Conservation (phyloP, 2,797 vertebrate species). For the Semaprochilodus insignis region DNA sequence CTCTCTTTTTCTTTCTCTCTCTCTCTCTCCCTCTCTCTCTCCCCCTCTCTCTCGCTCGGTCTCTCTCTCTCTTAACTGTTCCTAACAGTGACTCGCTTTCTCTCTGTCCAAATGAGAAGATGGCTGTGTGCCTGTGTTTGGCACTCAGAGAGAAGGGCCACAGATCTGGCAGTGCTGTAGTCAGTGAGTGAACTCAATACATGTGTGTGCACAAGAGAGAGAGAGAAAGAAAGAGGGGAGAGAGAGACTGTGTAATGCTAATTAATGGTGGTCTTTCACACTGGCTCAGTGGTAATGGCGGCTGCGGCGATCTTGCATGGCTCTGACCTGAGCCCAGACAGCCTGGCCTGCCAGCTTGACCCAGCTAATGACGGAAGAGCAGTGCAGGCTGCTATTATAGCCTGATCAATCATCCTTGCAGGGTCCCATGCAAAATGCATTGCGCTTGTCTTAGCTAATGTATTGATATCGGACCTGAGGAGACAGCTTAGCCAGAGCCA, state of each 20-base stretch:
- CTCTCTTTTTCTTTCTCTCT: constrained; percentile 46
- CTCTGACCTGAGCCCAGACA: constrained; percentile 51
- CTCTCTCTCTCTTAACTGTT: constrained; percentile 45
- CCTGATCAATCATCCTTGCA: constrained; percentile 72
- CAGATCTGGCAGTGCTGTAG: constrained; percentile 53
- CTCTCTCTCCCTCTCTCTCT: constrained; percentile 33
- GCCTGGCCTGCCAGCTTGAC: constrained; percentile 73
- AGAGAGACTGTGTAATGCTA: constrained; percentile 55
- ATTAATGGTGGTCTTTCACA: constrained; percentile 62
- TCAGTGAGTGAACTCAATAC: constrained; percentile 53
- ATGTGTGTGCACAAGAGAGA: constrained; percentile 23
- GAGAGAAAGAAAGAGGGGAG: constrained; percentile 18
- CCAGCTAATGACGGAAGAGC: constrained; percentile 59
- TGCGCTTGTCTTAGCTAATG: constrained; percentile 79
- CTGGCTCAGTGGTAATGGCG: constrained; percentile 52
- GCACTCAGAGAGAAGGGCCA: constrained; percentile 72
- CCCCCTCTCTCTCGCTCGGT: constrained; percentile 32
- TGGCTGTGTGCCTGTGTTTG: constrained; percentile 85
- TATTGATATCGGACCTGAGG: constrained; percentile 79
- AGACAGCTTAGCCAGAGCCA: constrained; percentile 66
- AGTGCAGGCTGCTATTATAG: constrained; percentile 69
- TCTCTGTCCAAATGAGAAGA: constrained; percentile 63
- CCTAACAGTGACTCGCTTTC: constrained; percentile 42
- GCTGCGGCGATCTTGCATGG: constrained; percentile 48
- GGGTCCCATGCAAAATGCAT: constrained; percentile 80